Base-by-base conservation (phyloP, 2,888 invertebrate species). In the Phania funesta region DNA sequence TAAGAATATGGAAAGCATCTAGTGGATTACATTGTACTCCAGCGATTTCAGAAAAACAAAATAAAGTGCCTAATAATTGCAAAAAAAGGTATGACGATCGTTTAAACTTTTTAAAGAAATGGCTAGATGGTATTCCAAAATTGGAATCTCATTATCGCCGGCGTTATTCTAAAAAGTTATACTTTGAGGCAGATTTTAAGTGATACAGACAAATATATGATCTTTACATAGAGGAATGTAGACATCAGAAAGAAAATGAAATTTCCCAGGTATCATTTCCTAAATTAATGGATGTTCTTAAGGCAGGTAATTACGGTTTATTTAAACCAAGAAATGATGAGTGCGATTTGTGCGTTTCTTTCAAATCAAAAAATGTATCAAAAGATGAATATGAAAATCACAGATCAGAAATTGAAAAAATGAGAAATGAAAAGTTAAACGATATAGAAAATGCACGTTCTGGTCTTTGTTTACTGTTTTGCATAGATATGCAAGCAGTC, bases 81-180 rank as follows among this genome's bases (percentile, higher is more conserved):
- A 50, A 50, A 50, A 50, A 18, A 22, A 22, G 50, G 22, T 50
- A 9, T 22, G 50, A 50, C 2, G 11, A 50, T 20, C 20, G 50
- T 50, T 50, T 50, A 50, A 50, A 50, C 50, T 50, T 50, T 50
- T 50, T 50, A 50, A 50, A 50, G 50, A 50, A 50, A 50, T 50
- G 50, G 50, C 22, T 50, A 50, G 52, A 24, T 52, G 29, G 13
- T 29, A 29, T 29, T 29, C n/a, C n/a, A n/a, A n/a, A n/a, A n/a
- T n/a, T n/a, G n/a, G n/a, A n/a, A n/a, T n/a, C n/a, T n/a, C n/a
- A n/a, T n/a, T n/a, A n/a, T n/a, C n/a, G n/a, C n/a, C n/a, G n/a
- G n/a, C n/a, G n/a, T n/a, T n/a, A n/a, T n/a, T n/a, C n/a, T n/a
- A n/a, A n/a, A n/a, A n/a, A n/a, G n/a, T n/a, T n/a, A n/a, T n/a